Base-by-base conservation (phyloP, 2,113 vertebrate genomes). In the Ciconia maguari region DNA sequence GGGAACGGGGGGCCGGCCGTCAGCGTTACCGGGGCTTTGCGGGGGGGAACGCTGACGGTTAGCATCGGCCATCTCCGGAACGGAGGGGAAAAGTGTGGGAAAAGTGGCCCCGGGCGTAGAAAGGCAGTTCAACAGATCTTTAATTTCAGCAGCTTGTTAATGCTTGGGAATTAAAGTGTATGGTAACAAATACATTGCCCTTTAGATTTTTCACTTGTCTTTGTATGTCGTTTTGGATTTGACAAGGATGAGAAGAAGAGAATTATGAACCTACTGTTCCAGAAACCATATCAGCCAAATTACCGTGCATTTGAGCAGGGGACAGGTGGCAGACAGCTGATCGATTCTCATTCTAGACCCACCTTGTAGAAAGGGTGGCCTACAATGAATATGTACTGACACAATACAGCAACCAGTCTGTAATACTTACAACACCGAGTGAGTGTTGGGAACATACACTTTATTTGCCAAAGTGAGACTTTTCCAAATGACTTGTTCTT, bases 331-430 rank as follows among this genome's bases (percentile, higher is more conserved):
- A 21, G 51, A 1, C 7, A 10, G 66, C 46, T 8, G 48, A 27
- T 38, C 3, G 4, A 5, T 21, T 29, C 58, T 24, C 8, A 3
- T 18, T 46, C 44, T 36, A 16, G 54, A 30, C 27, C 57, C 34
- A 2, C 77, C 69, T 16, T 3, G 15, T 3, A 36, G 83, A 10
- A 58, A 61, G 57, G 36, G 54, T 7, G 48, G 42, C 65, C 46
- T 51, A 1, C 11, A 2, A 6, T 22, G 61, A 60, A 21, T 15
- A 5, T 2, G 0, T 14, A 12, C 51, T 77, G 52, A 51, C 2
- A 16, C 72, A 68, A 27, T 1, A n/a, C 49, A 44, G 60, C 15
- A 36, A 24, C 69, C 52, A 19, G 61, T 27, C 65, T 14, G 68
- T 20, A 36, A 18, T 18, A 9, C 62, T 60, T 42, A 4, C 2